phyloP scores from a whole-genome alignment of 2,888 invertebrate species.

The Cecidostiba fungosa region DNA sequence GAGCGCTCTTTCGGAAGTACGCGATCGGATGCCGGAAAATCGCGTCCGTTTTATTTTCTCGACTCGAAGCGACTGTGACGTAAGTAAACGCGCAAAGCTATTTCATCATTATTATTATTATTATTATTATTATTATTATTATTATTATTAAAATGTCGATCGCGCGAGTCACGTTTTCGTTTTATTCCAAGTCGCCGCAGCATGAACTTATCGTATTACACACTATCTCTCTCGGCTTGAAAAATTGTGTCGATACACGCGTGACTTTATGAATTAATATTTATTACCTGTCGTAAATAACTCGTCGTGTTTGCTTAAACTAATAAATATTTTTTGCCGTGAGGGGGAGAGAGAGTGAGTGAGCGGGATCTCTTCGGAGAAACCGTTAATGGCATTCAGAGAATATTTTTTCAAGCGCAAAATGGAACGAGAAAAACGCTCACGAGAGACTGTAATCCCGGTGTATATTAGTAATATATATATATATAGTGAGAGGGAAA shows the following conservation, averaged over 20 bases:
- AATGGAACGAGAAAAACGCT: conserved; percentile 19
- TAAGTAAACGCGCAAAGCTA: too few species aligned
- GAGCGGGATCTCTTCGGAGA: background rate
- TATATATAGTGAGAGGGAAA: background rate
- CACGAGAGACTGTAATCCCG: background rate
- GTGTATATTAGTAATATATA: background rate
- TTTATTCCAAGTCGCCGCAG: too few species aligned
- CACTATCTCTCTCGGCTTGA: too few species aligned
- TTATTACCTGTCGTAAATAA: background rate
- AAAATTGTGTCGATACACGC: background rate
- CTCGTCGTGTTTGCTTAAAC: background rate
- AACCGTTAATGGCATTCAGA: background rate
- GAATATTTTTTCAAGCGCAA: conserved; percentile 1
- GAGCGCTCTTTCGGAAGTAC: background rate
- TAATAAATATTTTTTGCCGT: conserved; percentile 1
- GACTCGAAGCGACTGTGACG: background rate
- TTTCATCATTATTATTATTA: too few species aligned
- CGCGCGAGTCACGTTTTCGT: too few species aligned
- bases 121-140: too few species aligned
- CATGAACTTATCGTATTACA: too few species aligned
- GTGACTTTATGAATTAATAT: background rate
- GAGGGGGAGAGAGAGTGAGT: background rate
- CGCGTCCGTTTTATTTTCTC: background rate
- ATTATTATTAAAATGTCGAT: too few species aligned
- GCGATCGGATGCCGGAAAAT: conserved; percentile 7